Evolutionary conservation across 2,888 invertebrate genomes (phyloP).

Genomic region (Cremastinae sp.): DNA sequence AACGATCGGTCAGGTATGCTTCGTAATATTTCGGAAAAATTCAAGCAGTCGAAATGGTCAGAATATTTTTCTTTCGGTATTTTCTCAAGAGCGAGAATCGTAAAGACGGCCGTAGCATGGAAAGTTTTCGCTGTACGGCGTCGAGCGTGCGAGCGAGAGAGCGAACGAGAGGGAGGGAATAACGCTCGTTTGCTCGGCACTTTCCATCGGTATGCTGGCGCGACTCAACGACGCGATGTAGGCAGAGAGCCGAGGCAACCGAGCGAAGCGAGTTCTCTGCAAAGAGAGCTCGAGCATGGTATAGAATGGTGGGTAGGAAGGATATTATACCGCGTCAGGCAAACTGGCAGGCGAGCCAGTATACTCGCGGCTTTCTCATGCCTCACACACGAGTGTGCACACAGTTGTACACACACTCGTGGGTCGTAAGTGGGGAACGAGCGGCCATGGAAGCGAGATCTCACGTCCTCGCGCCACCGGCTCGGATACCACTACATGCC

Average conservation of each 20-base stretch:
- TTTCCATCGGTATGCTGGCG: constrained; percentile 70
- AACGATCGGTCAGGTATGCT: too few relatives aligned
- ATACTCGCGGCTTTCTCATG: constrained; percentile 38
- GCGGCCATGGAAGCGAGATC: constrained; percentile 59
- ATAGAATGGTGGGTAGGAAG: constrained; percentile 37
- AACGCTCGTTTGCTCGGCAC: constrained; percentile 67
- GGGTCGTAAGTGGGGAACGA: constrained; percentile 27
- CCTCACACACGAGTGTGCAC: constrained; percentile 2
- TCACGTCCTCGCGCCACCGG: constrained; percentile 56
- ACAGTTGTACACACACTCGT: constrained; percentile 16
- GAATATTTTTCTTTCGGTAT: constrained; percentile 25
- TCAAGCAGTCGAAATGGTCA: not conserved
- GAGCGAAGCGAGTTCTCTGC: constrained; percentile 54
- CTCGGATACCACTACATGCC: constrained; percentile 22
- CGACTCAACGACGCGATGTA: constrained; percentile 63
- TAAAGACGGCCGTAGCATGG: constrained; percentile 59
- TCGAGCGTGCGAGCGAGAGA: constrained; percentile 41
- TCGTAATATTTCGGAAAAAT: not conserved
- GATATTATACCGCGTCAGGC: constrained; percentile 50
- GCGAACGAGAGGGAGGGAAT: constrained; percentile 21
- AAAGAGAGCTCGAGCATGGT: constrained; percentile 33
- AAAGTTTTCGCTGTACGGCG: constrained; percentile 68
- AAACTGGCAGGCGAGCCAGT: constrained; percentile 40
- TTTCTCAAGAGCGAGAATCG: constrained; percentile 15
- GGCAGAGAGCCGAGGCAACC: constrained; percentile 52